Evolutionary conservation across 1,140 invertebrate genomes (phyloP), one percentile per base, ranked within the genome.

Genomic region (Portunus trituberculatus): DNA sequence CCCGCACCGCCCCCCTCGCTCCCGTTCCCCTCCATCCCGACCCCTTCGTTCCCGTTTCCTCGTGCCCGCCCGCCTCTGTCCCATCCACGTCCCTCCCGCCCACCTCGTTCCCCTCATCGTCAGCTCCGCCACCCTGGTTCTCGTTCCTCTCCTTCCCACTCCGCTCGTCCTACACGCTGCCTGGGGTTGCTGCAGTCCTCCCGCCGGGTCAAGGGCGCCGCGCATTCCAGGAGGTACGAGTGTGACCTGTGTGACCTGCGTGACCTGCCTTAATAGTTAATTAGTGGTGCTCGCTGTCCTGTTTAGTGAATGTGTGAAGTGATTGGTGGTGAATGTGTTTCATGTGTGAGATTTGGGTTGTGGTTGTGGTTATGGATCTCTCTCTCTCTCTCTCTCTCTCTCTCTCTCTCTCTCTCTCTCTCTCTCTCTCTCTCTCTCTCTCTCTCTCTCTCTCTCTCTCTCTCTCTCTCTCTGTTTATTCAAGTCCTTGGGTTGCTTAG

Each of bases 391-490:
- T n/a, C 28, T 29, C 76, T 86, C 25, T 86, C 52, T 59, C 52
- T 59, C 52, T 59, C 52, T 59, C 52, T 59, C 52, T 32, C 29
- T 88, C 86, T 88, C 86, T 88, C 86, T 88, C 86, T 46, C 45
- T 88, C 45, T 88, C 86, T 88, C 86, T 90, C 88, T n/a, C 16
- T 52, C 48, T 90, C 20, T 90, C 88, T 90, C 29, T 39, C 45
- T 90, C 88, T 39, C 88, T 90, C 39, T 39, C 32, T 48, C 20
- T 39, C 45, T 90, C 32, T 39, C 29, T 90, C 88, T 90, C 39
- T 90, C 32, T 90, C 88, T 32, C 88, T 48, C 32, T 90, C 39
- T 90, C 88, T n/a, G 12, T 59, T 20, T 59, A 12, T 10, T 20
- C 20, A 59, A 59, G 52, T 12, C 20, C 52, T 59, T 59, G 52